Percentiles rank a stretch among this genome's conserved stretches.
These are phyloP conservation scores for Exaiptasia diaphana DNA, from an alignment of 64 coral and sea anemone species.

Conservation along the genomic window DNA sequence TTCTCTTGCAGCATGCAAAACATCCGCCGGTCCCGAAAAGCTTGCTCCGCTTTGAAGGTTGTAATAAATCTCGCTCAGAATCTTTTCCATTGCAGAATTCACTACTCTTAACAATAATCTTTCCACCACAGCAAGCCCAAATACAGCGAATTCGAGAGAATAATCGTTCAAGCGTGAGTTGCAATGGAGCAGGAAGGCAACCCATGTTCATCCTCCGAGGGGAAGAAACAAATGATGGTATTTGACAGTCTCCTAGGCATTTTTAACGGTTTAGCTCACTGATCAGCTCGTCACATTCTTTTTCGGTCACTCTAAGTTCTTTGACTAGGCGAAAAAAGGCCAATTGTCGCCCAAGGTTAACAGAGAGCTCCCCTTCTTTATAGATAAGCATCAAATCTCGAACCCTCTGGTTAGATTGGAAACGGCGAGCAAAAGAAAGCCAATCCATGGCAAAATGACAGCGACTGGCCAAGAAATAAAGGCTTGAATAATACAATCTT, in stretches of 20 bases:
- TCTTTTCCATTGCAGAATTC: slow-evolving; percentile 13
- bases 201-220: slow-evolving; percentile 1
- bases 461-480: not conserved
- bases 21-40: not conserved
- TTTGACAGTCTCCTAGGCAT: not conserved
- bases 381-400: not conserved
- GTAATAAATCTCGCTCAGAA: not conserved
- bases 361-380: not conserved
- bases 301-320: not conserved
- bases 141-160: slow-evolving; percentile 24
- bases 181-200: slow-evolving; percentile 18
- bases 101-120: slow-evolving; percentile 2
- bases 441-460: not conserved
- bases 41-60: not conserved
- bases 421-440: not conserved
- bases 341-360: not conserved
- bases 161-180: not conserved
- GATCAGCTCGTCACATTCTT: not conserved
- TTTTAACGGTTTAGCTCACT: not conserved
- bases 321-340: not conserved
- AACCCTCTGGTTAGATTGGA: not conserved
- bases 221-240: not conserved
- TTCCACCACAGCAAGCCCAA: slow-evolving; percentile 17
- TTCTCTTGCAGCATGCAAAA: not conserved
- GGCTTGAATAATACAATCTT: not conserved